Evolutionary conservation across 2,797 vertebrate species (phyloP).

Genomic region (Pseudochirops cupreus): DNA sequence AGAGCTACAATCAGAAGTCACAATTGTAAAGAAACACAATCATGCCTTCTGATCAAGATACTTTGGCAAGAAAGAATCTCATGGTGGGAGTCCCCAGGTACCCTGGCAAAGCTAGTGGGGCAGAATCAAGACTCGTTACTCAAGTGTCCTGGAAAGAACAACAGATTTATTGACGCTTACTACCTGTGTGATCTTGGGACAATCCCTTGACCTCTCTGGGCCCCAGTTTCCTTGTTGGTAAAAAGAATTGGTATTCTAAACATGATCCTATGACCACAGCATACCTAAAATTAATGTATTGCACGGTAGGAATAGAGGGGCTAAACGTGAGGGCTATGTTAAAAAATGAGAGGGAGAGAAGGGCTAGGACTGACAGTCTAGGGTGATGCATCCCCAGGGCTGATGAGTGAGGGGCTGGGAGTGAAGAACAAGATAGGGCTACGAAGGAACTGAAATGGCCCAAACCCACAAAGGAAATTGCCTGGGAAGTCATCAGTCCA

Average conservation of each 20-base stretch:
- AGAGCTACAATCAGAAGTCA: background rate
- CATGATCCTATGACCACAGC: background rate
- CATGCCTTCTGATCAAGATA: background rate
- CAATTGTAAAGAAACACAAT: background rate
- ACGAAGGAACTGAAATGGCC: background rate
- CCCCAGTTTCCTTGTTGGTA: background rate
- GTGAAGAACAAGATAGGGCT: background rate
- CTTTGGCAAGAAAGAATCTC: background rate
- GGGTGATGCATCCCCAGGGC: background rate
- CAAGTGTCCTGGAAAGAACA: background rate
- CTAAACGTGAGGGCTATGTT: background rate
- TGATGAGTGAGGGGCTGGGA: background rate
- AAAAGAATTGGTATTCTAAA: background rate
- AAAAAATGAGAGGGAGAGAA: background rate
- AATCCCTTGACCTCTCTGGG: background rate
- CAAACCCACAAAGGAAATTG: background rate
- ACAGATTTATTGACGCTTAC: background rate
- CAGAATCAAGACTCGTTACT: background rate
- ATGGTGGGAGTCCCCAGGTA: background rate
- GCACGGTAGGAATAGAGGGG: background rate
- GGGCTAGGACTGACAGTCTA: background rate
- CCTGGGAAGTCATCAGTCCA: background rate
- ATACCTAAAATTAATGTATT: background rate
- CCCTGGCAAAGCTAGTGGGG: background rate
- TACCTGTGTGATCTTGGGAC: background rate